A percentile compares a stretch with the other conserved stretches of the same genome.
Conservation (phyloP, 2,888 invertebrate species). For the Mesodorylaimus sp. region DNA sequence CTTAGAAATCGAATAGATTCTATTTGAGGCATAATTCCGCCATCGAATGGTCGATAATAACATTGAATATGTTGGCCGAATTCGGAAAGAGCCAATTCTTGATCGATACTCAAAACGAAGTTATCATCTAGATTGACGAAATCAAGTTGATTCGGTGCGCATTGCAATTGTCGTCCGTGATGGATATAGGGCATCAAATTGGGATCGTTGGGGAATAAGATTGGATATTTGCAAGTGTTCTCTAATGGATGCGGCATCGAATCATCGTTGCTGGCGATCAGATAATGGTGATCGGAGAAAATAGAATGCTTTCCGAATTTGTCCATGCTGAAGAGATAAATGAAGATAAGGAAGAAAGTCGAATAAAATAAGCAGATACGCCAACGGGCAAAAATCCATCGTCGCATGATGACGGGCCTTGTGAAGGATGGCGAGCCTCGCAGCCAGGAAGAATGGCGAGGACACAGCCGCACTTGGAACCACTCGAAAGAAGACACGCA, state of each 20-base stretch:
- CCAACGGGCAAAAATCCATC: too few species aligned
- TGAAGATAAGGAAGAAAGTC: too few species aligned
- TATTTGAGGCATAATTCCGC: background rate
- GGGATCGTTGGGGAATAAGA: background rate
- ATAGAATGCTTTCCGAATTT: too few species aligned
- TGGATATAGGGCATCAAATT: background rate
- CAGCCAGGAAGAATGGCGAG: too few species aligned
- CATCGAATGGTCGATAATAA: background rate
- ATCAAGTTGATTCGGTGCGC: background rate
- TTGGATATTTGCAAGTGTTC: slow-evolving; percentile 1
- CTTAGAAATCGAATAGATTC: background rate
- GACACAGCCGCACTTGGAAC: too few species aligned
- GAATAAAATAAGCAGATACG: too few species aligned
- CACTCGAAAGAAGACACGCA: too few species aligned
- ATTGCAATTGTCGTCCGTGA: background rate
- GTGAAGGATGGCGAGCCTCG: too few species aligned
- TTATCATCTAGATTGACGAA: background rate
- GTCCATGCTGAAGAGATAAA: too few species aligned
- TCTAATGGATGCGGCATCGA: background rate
- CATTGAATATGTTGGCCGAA: background rate
- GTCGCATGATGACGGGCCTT: too few species aligned
- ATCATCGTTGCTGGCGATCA: too few species aligned
- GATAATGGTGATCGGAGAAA: too few species aligned
- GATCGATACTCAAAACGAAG: background rate
- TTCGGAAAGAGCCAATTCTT: background rate